phyloP scores from a whole-genome alignment of 1,140 invertebrate species.

The Meloidogyne hapla region DNA sequence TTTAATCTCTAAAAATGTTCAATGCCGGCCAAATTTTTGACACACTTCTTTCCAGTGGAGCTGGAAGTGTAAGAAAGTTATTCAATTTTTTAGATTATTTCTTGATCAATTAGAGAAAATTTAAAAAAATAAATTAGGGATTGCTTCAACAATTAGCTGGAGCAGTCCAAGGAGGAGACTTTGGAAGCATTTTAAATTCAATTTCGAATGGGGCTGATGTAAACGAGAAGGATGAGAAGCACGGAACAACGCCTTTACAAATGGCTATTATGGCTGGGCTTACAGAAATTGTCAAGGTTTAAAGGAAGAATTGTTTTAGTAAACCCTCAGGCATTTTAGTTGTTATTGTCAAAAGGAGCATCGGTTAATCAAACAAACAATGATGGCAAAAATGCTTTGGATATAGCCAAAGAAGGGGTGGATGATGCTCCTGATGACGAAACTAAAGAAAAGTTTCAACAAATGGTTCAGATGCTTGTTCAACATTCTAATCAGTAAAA shows the following conservation, averaged over 20 bases:
- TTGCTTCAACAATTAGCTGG: slow-evolving; percentile 8
- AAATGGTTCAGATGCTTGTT: slow-evolving; percentile 24
- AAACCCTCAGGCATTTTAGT: not conserved
- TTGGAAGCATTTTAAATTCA: slow-evolving; percentile 25
- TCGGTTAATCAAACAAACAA: slow-evolving; percentile 17
- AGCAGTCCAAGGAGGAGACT: slow-evolving; percentile 19
- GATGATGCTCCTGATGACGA: slow-evolving; percentile 30
- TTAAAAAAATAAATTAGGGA: not conserved
- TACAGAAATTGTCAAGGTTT: slow-evolving; percentile 26
- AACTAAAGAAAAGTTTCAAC: slow-evolving; percentile 7
- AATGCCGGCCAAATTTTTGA: slow-evolving; percentile 10
- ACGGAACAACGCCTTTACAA: slow-evolving; percentile 17
- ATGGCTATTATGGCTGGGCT: slow-evolving; percentile 27
- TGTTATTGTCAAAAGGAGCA: slow-evolving; percentile 15
- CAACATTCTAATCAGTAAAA: not conserved
- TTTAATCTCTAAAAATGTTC: not conserved
- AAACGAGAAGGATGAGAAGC: slow-evolving; percentile 14
- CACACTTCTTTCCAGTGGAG: slow-evolving; percentile 1
- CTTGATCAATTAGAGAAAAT: not conserved
- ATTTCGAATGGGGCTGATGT: slow-evolving; percentile 21
- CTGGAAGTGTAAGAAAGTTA: slow-evolving; percentile 1
- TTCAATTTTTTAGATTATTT: no score
- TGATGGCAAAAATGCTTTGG: slow-evolving; percentile 21
- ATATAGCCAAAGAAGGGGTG: slow-evolving; percentile 6
- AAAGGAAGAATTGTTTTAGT: not conserved